A percentile compares a stretch with the other conserved stretches of the same genome.
These are phyloP conservation scores for Leptobrachium leishanense DNA, from an alignment of 2,113 vertebrate species.

Conservation along the genomic window DNA sequence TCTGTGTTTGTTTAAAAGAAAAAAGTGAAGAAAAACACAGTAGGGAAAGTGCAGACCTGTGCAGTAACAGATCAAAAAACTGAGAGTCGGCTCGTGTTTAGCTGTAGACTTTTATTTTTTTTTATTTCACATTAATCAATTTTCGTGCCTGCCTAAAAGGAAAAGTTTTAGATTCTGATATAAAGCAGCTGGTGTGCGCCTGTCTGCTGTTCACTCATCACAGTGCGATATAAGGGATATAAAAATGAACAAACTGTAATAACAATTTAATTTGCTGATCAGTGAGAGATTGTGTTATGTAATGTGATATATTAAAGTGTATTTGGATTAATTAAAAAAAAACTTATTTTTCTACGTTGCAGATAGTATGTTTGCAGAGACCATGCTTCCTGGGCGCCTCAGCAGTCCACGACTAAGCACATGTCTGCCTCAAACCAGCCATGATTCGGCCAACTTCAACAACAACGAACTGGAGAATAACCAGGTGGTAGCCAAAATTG, in stretches of 20 bases:
- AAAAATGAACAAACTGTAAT: background rate
- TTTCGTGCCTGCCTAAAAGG: conserved; percentile 8
- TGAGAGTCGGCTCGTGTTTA: background rate
- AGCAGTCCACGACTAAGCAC: conserved; percentile 86
- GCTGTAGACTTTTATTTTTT: background rate
- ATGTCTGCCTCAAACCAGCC: conserved; percentile 91
- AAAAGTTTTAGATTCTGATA: conserved; percentile 34
- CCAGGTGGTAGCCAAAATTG: conserved; percentile 93
- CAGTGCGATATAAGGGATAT: conserved; percentile 7
- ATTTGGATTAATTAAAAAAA: background rate
- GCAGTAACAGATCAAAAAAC: too few species aligned
- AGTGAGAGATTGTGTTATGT: too few species aligned
- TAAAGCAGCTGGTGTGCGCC: conserved; percentile 23
- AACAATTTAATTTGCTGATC: background rate
- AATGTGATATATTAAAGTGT: too few species aligned
- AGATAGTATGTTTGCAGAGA: conserved; percentile 95
- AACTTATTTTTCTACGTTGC: conserved; percentile 29
- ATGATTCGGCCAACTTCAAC: conserved; percentile 95
- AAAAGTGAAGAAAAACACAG: too few species aligned
- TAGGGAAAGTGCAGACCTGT: too few species aligned
- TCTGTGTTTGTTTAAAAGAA: too few species aligned
- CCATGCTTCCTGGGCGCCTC: conserved; percentile 83
- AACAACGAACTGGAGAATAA: conserved; percentile 97
- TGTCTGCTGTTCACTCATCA: conserved; percentile 28
- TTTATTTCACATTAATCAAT: conserved; percentile 26